These are phyloP conservation scores for Drosophila fungiperda DNA, from an alignment of 2,888 invertebrate species.

Conservation along the genomic window DNA sequence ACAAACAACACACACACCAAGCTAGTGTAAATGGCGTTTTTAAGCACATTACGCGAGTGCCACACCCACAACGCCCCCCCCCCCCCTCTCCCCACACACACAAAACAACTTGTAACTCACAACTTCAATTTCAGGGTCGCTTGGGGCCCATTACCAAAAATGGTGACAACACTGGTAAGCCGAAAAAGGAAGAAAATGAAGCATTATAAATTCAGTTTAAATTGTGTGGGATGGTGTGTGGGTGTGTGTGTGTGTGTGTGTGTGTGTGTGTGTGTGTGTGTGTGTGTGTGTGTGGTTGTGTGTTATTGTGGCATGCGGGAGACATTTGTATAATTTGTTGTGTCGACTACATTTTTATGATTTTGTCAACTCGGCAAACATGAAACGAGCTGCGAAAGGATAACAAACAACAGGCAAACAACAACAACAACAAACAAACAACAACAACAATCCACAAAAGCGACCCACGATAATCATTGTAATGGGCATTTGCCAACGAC, in stretches of 20 bases:
- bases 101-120: neutral
- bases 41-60: constrained; percentile 31
- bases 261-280: neutral
- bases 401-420: constrained; percentile 31
- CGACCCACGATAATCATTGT: constrained; percentile 77
- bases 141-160: constrained; percentile 69
- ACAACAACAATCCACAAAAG: constrained; percentile 59
- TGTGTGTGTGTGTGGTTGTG: neutral
- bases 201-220: constrained; percentile 63
- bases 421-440: constrained; percentile 11
- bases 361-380: constrained; percentile 75
- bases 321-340: constrained; percentile 81
- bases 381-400: constrained; percentile 75
- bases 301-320: constrained; percentile 48
- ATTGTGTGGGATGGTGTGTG: constrained; percentile 1
- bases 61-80: neutral
- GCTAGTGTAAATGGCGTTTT: constrained; percentile 36
- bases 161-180: constrained; percentile 46
- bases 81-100: no score
- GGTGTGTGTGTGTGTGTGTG: neutral
- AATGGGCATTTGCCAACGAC: constrained; percentile 70
- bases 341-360: constrained; percentile 74
- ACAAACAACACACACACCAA: constrained; percentile 6
- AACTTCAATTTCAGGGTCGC: constrained; percentile 36
- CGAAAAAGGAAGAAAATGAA: neutral